Conservation (phyloP, 2,888 invertebrate species). For the Endomychus coccineus region DNA sequence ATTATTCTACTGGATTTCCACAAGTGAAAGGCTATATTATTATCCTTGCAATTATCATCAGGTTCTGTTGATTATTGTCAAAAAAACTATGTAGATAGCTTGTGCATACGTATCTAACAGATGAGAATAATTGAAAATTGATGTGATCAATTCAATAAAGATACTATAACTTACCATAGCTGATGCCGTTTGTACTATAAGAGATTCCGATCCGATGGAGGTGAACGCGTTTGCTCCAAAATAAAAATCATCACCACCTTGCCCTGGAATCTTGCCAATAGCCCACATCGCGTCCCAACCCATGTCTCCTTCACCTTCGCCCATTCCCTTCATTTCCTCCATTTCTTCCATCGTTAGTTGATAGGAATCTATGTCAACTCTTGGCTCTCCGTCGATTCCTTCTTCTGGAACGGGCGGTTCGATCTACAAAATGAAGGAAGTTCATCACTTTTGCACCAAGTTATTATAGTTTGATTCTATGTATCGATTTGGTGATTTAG, state of each 20-base stretch:
- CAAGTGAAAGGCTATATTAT: no score
- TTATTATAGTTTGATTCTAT: no score
- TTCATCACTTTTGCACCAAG: no score
- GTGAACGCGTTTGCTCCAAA: slow-evolving; percentile 8
- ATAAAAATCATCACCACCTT: slow-evolving; percentile 10
- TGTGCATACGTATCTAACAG: no score
- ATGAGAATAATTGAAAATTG: no score
- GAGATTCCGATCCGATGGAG: slow-evolving; percentile 3
- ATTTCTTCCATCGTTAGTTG: slow-evolving; percentile 12
- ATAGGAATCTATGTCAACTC: slow-evolving; percentile 13
- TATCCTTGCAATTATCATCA: no score
- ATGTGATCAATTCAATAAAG: no score
- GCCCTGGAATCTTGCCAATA: slow-evolving; percentile 5
- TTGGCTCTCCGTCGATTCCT: neutral
- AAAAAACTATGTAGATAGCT: no score
- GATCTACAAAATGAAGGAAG: slow-evolving; percentile 1
- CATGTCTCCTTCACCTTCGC: slow-evolving; percentile 7
- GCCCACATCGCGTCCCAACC: neutral
- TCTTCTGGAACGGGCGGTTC: neutral
- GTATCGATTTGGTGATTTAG: no score
- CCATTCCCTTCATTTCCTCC: slow-evolving; percentile 1
- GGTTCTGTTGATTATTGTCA: no score
- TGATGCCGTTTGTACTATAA: slow-evolving; percentile 3
- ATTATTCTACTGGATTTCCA: no score
- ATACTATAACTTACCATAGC: slow-evolving; percentile 7